A percentile compares a stretch with the other conserved stretches of the same genome.
Evolutionary conservation across 2,888 invertebrate genomes (phyloP).

Genomic region (Glyphotaelius pellucidus): DNA sequence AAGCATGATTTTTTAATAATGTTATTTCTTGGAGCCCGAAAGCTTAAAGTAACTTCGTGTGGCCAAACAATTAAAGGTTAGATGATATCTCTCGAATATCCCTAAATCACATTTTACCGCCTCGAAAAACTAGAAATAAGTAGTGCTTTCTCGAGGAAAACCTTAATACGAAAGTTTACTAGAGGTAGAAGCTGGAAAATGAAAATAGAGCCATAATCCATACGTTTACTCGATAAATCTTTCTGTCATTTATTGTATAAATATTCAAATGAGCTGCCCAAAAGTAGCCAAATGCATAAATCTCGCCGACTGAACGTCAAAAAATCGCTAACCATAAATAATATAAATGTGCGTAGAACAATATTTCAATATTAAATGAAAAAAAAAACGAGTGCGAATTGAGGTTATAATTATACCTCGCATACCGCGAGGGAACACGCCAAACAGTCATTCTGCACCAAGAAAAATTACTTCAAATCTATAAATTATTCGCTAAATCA

Average conservation of each 20-base stretch:
- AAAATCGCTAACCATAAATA: slow-evolving; percentile 31
- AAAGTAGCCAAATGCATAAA: slow-evolving; percentile 23
- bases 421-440: slow-evolving; percentile 20
- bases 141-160: background rate
- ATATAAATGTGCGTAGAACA: background rate
- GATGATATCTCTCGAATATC: background rate
- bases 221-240: slow-evolving; percentile 18
- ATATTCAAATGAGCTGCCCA: background rate
- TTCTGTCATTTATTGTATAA: background rate
- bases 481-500: slow-evolving; percentile 56
- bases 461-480: slow-evolving; percentile 43
- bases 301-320: slow-evolving; percentile 4
- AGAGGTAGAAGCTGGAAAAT: background rate
- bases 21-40: background rate
- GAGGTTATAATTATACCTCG: slow-evolving; percentile 42
- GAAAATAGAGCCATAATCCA: background rate
- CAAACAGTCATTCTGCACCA: slow-evolving; percentile 9
- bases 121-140: background rate
- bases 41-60: background rate
- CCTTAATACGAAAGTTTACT: background rate
- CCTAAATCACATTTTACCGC: background rate
- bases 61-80: background rate
- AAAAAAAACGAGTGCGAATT: slow-evolving; percentile 39
- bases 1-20: background rate
- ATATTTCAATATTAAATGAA: slow-evolving; percentile 41